Base-by-base conservation (phyloP, 2,888 invertebrate species). In the Drosophila longiperda region DNA sequence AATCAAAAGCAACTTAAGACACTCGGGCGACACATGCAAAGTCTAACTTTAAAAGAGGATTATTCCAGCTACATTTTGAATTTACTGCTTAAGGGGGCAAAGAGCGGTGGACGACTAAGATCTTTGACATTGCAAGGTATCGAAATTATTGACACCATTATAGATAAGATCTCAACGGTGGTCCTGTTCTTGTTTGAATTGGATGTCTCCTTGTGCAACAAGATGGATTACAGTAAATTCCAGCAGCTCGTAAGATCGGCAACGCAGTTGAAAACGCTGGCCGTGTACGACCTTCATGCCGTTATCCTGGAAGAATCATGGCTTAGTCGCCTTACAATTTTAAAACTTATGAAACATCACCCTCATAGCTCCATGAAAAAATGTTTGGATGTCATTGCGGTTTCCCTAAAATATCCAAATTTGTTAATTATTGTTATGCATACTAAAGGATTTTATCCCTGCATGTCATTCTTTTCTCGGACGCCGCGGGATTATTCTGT, bases 41-140 rank as follows among this genome's bases (percentile, higher is more conserved):
- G 38, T 17, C 32, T 87, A 1, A 60, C 60, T 29, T 34, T 87
- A 20, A 85, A 73, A 49, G 82, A 87, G 7, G 81, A 88, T 0
- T 87, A 77, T 32, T 83, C 88, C 15, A 62, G 1, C 58, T 3
- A 17, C 8, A 8, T 38, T 7, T 38, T 84, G 1, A 42, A 50
- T 0, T 66, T 72, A 0, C 26, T 85, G 7, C 69, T 67, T 42
- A 20, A 57, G 6, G 87, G 83, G 0, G 81, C 80, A 7, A 38
- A 60, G 17, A 62, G 72, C 7, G 38, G 63, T 11, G 63, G 60
- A 17, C 62, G 69, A 7, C 36, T 85, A 1, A 66, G 48, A 1
- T 69, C 68, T 0, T 34, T 87, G 1, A 81, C 75, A 61, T 64
- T 85, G 36, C 65, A 79, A 4, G 79, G 79, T 45, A 58, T 61